Percentiles rank a stretch among this genome's conserved stretches.
Evolutionary conservation across 30 jellyfish, hydroid and myxozoan genomes (phyloP).

Genomic region (Phacellophora camtschatica): DNA sequence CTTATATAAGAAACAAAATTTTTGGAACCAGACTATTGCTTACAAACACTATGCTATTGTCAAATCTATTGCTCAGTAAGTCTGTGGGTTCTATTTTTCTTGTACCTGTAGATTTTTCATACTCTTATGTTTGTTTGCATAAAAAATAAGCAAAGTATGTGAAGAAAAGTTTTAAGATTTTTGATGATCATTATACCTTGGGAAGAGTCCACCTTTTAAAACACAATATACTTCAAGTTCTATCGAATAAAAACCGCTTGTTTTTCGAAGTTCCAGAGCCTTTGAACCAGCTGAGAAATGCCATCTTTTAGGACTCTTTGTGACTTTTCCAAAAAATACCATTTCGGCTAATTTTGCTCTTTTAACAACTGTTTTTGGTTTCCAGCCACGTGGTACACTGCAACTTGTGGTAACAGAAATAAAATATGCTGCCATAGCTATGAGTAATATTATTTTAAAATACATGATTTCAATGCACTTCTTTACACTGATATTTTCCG

Average conservation of each 20-base stretch:
- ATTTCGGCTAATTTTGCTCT: conserved; percentile 52
- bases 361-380: neutral
- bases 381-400: conserved; percentile 61
- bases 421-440: too few species aligned
- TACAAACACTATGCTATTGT: too few species aligned
- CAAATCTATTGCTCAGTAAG: too few species aligned
- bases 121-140: too few species aligned
- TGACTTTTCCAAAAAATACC: conserved; percentile 50
- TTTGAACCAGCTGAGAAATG: neutral
- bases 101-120: too few species aligned
- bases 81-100: too few species aligned
- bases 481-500: too few species aligned
- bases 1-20: too few species aligned
- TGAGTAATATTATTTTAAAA: too few species aligned
- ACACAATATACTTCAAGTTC: conserved; percentile 43
- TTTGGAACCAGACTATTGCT: too few species aligned
- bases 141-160: neutral
- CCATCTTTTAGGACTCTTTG: conserved; percentile 52
- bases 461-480: too few species aligned
- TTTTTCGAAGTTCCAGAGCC: neutral
- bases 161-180: neutral
- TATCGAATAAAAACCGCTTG: conserved; percentile 13
- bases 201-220: conserved; percentile 36
- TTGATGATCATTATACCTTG: neutral
- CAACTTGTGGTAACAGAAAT: too few species aligned